Evolutionary conservation across 2,113 vertebrate genomes (phyloP).

Genomic region (Gymnorhina tibicen): DNA sequence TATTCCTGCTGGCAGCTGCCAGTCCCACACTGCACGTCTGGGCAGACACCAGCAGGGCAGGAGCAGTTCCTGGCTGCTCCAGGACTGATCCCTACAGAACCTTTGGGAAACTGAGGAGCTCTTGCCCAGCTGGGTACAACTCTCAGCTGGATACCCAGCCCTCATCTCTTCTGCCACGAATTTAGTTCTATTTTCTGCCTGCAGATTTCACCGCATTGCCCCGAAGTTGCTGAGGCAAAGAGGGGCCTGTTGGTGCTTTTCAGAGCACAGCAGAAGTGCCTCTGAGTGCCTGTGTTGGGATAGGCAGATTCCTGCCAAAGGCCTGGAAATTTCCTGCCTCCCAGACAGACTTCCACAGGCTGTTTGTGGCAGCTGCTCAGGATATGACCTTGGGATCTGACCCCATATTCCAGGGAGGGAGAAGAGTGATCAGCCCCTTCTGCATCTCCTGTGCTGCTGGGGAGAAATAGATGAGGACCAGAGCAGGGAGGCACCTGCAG

Average conservation of each 20-base stretch:
- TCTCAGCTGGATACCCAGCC: neutral
- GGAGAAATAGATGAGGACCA: neutral
- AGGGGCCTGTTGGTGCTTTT: neutral
- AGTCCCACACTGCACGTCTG: neutral
- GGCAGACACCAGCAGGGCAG: neutral
- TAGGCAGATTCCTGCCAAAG: neutral
- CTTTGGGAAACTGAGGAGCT: neutral
- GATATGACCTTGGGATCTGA: neutral
- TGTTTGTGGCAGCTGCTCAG: neutral
- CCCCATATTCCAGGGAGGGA: neutral
- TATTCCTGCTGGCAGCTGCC: neutral
- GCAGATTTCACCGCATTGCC: neutral
- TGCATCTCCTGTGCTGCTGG: neutral
- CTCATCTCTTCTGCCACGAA: neutral
- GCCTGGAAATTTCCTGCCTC: neutral
- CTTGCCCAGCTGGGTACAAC: neutral
- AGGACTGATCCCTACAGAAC: neutral
- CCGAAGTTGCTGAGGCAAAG: neutral
- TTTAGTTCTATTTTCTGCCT: neutral
- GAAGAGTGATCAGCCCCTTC: neutral
- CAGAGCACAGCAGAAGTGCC: neutral
- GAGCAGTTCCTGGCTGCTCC: neutral
- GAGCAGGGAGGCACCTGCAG: neutral
- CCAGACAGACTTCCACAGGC: neutral
- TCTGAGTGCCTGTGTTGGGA: neutral